Conservation (phyloP, 2,113 vertebrate genomes). For the Numida meleagris region DNA sequence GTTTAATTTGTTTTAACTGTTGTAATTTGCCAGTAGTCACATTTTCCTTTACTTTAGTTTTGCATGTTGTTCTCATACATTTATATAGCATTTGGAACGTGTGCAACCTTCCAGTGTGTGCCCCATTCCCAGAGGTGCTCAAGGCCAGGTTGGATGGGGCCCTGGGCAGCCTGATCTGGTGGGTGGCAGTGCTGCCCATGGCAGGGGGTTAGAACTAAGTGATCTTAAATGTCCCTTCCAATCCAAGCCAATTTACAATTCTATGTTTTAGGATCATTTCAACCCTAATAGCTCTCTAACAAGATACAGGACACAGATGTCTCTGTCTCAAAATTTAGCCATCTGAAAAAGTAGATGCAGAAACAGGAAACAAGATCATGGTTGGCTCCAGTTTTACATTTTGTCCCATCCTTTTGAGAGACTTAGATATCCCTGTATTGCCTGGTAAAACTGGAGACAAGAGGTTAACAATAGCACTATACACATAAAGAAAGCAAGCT, state of each 20-base stretch:
- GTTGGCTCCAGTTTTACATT: neutral
- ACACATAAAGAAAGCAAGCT: neutral
- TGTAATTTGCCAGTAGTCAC: neutral
- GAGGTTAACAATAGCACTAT: neutral
- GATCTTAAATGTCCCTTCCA: neutral
- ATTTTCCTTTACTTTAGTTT: neutral
- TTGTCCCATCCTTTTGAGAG: neutral
- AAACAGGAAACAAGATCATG: neutral
- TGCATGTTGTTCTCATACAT: neutral
- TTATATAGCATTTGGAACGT: neutral
- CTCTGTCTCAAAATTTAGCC: neutral
- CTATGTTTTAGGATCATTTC: neutral
- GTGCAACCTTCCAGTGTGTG: neutral
- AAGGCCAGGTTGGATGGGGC: neutral
- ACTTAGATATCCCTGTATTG: neutral
- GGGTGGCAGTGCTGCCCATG: neutral
- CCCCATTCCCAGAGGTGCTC: neutral
- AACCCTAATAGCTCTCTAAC: neutral
- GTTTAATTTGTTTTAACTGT: neutral
- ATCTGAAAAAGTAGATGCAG: neutral
- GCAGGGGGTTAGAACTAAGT: neutral
- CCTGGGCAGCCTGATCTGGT: neutral
- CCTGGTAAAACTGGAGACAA: neutral
- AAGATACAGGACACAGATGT: neutral
- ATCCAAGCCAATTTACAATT: neutral